Evolutionary conservation across 2,113 vertebrate species (phyloP).

Genomic region (Phalacrocorax aristotelis): DNA sequence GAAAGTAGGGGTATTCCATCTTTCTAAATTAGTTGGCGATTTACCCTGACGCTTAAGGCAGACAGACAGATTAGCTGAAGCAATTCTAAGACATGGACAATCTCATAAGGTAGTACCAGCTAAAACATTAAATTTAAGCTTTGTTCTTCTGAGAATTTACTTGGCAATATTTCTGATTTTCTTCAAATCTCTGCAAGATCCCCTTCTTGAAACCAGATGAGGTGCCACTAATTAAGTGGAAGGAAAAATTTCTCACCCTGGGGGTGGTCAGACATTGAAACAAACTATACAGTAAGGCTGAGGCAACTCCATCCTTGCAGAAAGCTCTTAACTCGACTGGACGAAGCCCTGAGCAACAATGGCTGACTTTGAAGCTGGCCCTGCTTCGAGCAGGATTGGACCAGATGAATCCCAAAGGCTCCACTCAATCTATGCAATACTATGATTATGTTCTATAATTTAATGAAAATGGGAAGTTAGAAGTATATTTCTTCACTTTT

Average conservation of each 20-base stretch:
- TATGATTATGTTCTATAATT: not conserved
- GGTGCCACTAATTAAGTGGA: not conserved
- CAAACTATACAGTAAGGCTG: rapidly evolving
- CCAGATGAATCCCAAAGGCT: not conserved
- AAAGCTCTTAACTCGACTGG: rapidly evolving
- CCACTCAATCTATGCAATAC: not conserved
- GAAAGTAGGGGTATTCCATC: not conserved
- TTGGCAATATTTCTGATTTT: not conserved
- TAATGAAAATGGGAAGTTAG: not conserved
- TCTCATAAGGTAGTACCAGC: not conserved
- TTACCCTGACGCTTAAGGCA: not conserved
- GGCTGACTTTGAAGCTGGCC: not conserved
- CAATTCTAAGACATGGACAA: not conserved
- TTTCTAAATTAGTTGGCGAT: not conserved
- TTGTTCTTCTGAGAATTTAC: not conserved
- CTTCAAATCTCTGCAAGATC: not conserved
- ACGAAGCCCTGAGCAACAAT: not conserved
- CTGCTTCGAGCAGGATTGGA: rapidly evolving
- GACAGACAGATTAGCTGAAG: not conserved
- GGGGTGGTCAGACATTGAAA: not conserved
- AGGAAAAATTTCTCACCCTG: not conserved
- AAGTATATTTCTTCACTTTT: not conserved
- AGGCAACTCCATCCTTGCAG: not conserved
- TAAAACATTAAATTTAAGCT: not conserved
- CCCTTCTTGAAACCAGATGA: not conserved